Evolutionary conservation across 2,113 vertebrate genomes (phyloP).

Genomic region (Pogonocichla stellata): DNA sequence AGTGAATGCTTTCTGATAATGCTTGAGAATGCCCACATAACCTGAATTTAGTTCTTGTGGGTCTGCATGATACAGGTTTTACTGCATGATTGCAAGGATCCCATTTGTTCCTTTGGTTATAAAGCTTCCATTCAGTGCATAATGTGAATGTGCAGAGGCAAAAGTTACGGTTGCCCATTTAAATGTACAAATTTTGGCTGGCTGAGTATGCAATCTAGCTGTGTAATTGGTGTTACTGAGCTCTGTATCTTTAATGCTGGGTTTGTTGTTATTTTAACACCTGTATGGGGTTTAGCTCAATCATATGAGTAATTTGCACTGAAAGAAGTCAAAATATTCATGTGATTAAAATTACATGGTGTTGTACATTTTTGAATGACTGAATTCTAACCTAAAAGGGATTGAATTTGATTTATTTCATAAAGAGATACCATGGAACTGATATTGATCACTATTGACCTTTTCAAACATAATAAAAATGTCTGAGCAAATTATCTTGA

Average conservation of each 20-base stretch:
- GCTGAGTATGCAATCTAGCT: neutral
- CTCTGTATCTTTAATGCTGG: neutral
- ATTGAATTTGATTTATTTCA: neutral
- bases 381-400: neutral
- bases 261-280: neutral
- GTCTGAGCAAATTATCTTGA: neutral
- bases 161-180: neutral
- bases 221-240: neutral
- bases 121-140: neutral
- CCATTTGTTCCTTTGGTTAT: neutral
- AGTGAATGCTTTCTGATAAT: neutral
- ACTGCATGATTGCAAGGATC: neutral
- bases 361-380: neutral
- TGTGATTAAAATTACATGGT: neutral
- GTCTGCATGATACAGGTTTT: neutral
- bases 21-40: neutral
- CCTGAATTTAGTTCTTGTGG: neutral
- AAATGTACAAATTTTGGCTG: neutral
- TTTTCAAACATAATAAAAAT: conserved; percentile 16
- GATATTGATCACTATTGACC: neutral
- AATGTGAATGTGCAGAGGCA: neutral
- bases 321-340: neutral
- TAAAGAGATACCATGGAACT: neutral
- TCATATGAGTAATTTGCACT: neutral
- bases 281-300: neutral